Evolutionary conservation across 35 echinoderm and acorn worm species (phyloP), one percentile per base, ranked within the genome.

Genomic region (Strongylocentrotus purpuratus): DNA sequence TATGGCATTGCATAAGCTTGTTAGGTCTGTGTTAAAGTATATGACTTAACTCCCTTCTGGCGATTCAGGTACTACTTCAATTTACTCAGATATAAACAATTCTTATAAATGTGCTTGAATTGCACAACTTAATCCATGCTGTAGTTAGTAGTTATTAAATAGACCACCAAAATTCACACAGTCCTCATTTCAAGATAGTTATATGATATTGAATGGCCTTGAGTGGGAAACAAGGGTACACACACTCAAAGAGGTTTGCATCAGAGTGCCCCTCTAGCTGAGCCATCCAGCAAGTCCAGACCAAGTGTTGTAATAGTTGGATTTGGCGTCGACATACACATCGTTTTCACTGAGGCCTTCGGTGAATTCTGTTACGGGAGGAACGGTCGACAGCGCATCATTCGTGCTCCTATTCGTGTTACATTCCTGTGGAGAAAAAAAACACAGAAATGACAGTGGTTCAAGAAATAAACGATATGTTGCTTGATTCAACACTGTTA

Each of bases 271-370:
- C 20, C 65, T 32, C 91, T 93, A 93, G 47, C 91, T 93, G 46
- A 93, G 91, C 91, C 91, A 93, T 31, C 91, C 91, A 93, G 91
- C 91, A 18, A 93, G 48, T 2, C 91, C 91, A 5, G 91, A 93
- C 91, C 91, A 93, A 17, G 91, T 48, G 35, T 33, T 93, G 91
- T 93, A 93, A 33, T 93, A 93, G n/a, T 52, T 93, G 4, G 47
- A 5, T 17, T 58, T 93, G 45, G 91, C 91, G 12, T 93, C n/a
- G 91, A 93, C 48, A 58, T 93, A 58, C 12, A 93, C 91, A 93
- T 93, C 91, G 12, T 93, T 93, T 31, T 93, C 91, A 31, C 91
- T 47, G 14, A 93, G 45, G 45, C 91, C 91, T 46, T 93, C 91
- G 0, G 91, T 58, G n/a, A 93, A 93, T 5, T 93, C 91, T 50